phyloP scores from a whole-genome alignment of 2,888 invertebrate species.

The Tuta absoluta region DNA sequence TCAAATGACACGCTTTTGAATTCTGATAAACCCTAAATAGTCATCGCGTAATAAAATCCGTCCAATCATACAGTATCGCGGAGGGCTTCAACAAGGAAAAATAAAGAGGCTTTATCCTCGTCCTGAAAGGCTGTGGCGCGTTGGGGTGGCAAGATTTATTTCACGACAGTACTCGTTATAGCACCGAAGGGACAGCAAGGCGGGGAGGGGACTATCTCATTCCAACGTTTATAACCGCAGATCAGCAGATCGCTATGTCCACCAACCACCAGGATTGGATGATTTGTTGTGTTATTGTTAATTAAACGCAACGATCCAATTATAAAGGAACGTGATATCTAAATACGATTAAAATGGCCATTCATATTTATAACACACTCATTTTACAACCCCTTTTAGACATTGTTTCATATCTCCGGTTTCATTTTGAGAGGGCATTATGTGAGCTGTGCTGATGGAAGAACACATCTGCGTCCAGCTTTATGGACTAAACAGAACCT shows the following conservation, averaged over 20 bases:
- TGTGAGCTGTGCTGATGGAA: not conserved
- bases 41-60: conserved; percentile 59
- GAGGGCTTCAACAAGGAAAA: conserved; percentile 70
- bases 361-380: not conserved
- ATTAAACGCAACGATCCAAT: conserved; percentile 49
- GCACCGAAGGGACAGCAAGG: conserved; percentile 74
- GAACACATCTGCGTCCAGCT: too few species aligned
- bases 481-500: conserved; percentile 2
- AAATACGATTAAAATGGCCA: conserved; percentile 6
- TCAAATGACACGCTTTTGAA: not conserved
- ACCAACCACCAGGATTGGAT: conserved; percentile 60
- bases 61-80: conserved; percentile 68
- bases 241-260: conserved; percentile 62
- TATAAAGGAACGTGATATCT: conserved; percentile 18
- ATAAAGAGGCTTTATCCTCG: conserved; percentile 74
- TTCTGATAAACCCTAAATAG: conserved; percentile 36
- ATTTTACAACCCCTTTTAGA: not conserved
- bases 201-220: conserved; percentile 51
- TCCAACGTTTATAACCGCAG: conserved; percentile 60
- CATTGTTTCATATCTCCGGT: not conserved
- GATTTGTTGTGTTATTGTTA: conserved; percentile 57
- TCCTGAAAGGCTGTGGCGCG: conserved; percentile 67
- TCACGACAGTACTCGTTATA: conserved; percentile 74
- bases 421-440: conserved; percentile 2
- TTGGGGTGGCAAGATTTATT: conserved; percentile 77